Evolutionary conservation across 2,113 vertebrate species (phyloP).

Genomic region (Marmota flaviventris): DNA sequence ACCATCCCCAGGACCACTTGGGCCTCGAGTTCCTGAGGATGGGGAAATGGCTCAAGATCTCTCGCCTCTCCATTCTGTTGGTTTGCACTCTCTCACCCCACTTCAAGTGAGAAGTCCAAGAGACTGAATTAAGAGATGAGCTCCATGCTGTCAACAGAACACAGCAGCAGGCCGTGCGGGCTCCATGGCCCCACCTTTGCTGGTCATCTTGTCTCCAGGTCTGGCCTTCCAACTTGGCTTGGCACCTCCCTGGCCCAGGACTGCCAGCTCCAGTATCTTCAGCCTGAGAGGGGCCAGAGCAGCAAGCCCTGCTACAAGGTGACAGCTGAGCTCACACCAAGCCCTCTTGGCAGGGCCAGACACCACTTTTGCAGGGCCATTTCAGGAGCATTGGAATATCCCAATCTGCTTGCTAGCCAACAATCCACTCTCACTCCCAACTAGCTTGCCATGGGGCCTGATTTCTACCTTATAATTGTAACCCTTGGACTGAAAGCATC

Average conservation of each 20-base stretch:
- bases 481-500: background rate
- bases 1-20: slow-evolving; percentile 57
- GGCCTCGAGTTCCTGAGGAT: background rate
- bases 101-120: slow-evolving; percentile 74
- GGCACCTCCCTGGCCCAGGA: background rate
- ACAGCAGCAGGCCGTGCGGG: slow-evolving; percentile 57
- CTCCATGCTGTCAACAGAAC: slow-evolving; percentile 73
- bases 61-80: slow-evolving; percentile 36
- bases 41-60: slow-evolving; percentile 9
- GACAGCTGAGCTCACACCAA: background rate
- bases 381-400: background rate
- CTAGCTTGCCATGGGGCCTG: background rate
- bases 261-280: slow-evolving; percentile 49
- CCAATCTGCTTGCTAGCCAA: background rate
- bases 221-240: slow-evolving; percentile 79
- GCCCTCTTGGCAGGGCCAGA: slow-evolving; percentile 46
- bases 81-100: slow-evolving; percentile 59
- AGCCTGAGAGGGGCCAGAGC: background rate
- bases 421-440: background rate
- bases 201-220: slow-evolving; percentile 77
- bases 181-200: background rate
- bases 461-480: background rate
- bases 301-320: background rate
- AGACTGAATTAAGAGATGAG: slow-evolving; percentile 86
- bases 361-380: background rate